phyloP scores from a whole-genome alignment of 1,140 invertebrate species.

The Drosophila tristis region DNA sequence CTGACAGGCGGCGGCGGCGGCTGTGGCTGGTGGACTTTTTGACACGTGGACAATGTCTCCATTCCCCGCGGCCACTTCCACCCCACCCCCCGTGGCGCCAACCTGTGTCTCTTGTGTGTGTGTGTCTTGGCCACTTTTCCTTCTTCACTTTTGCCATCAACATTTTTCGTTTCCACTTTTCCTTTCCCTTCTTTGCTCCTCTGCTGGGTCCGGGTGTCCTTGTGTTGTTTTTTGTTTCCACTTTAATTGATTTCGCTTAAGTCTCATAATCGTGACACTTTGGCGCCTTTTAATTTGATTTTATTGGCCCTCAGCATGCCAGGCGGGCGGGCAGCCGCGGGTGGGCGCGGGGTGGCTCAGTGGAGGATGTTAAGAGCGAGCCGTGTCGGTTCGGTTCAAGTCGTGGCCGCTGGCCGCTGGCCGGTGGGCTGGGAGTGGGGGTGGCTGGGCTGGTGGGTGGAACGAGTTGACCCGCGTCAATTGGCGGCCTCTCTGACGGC shows the following conservation, averaged over 20 bases:
- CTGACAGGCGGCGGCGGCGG: background rate
- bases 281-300: conserved; percentile 82
- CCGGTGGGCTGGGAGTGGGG: too few species aligned
- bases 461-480: conserved; percentile 68
- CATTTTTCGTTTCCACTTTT: conserved; percentile 17
- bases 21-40: conserved; percentile 50
- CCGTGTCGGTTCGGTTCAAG: background rate
- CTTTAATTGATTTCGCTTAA: conserved; percentile 82
- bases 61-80: conserved; percentile 3
- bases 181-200: background rate
- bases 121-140: conserved; percentile 42
- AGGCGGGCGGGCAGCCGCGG: conserved; percentile 13
- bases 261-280: conserved; percentile 82
- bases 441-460: background rate
- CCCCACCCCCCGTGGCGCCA: background rate
- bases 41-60: conserved; percentile 59
- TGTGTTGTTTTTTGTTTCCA: conserved; percentile 4
- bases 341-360: background rate
- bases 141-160: conserved; percentile 27
- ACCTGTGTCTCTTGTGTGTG: too few species aligned
- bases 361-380: background rate
- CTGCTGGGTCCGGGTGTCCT: background rate
- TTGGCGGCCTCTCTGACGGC: conserved; percentile 72
- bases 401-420: background rate
- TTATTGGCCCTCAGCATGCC: conserved; percentile 77